Conservation (phyloP, 30 jellyfish, hydroid and myxozoan species). For the Phacellophora camtschatica region DNA sequence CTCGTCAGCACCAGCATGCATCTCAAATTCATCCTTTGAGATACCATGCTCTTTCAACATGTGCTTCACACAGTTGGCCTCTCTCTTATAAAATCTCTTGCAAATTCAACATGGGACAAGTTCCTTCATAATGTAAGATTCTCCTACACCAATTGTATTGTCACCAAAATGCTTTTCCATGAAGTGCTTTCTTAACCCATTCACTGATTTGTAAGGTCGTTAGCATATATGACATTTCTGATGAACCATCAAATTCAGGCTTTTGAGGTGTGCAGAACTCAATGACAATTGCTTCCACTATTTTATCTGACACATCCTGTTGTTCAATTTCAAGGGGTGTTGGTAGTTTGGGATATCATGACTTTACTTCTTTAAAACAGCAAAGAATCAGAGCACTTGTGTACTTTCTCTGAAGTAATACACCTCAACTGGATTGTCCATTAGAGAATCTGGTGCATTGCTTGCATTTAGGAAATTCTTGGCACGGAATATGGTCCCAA, state of each 20-base stretch:
- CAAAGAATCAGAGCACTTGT: constrained; percentile 1
- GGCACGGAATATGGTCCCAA: constrained; percentile 17
- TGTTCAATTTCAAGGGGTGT: constrained; percentile 25
- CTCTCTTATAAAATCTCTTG: constrained; percentile 19
- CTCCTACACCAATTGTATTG: constrained; percentile 1
- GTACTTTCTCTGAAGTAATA: not conserved
- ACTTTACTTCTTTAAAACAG: constrained; percentile 2
- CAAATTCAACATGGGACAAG: not conserved
- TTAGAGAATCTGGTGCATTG: constrained; percentile 31
- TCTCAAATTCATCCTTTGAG: constrained; percentile 7
- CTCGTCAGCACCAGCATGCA: constrained; percentile 3
- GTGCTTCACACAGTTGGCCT: constrained; percentile 28
- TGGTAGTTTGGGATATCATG: constrained; percentile 5
- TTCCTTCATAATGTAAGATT: constrained; percentile 9
- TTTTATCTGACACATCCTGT: constrained; percentile 12
- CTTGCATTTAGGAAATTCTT: constrained; percentile 17
- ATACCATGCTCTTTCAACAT: constrained; percentile 12
- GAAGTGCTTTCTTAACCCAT: not conserved
- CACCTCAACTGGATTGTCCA: constrained; percentile 22
- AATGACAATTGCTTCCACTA: constrained; percentile 17
- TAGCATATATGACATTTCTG: constrained; percentile 7
- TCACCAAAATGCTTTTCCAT: constrained; percentile 16
- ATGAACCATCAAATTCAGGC: constrained; percentile 16
- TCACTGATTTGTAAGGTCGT: not conserved
- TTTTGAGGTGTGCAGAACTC: not conserved